Evolutionary conservation across 1,140 invertebrate species (phyloP).

Genomic region (Drosophila serrata): DNA sequence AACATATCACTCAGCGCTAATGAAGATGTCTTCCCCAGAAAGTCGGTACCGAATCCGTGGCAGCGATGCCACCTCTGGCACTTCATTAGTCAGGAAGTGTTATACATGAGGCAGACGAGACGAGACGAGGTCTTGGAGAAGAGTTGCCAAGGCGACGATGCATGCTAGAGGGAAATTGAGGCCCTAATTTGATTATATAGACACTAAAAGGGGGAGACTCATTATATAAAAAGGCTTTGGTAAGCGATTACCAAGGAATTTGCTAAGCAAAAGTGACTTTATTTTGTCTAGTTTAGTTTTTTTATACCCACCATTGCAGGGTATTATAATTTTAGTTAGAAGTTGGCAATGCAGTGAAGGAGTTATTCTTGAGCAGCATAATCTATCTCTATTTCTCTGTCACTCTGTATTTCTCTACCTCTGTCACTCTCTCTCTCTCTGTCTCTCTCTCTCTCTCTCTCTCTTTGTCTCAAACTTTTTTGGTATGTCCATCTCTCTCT

Average conservation of each 20-base stretch:
- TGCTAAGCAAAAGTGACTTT: constrained; percentile 4
- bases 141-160: background rate
- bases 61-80: constrained; percentile 45
- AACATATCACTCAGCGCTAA: constrained; percentile 68
- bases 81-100: constrained; percentile 79
- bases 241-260: constrained; percentile 14
- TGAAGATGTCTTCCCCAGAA: constrained; percentile 67
- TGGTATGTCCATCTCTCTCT: too few relatives aligned
- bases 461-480: too few relatives aligned
- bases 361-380: too few relatives aligned
- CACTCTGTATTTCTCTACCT: too few relatives aligned
- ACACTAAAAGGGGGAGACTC: constrained; percentile 17
- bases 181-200: constrained; percentile 51
- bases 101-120: constrained; percentile 54
- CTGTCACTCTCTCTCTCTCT: too few relatives aligned
- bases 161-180: constrained; percentile 47
- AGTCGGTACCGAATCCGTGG: constrained; percentile 36
- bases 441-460: too few relatives aligned
- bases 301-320: too few relatives aligned
- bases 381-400: too few relatives aligned
- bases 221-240: constrained; percentile 26
- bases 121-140: constrained; percentile 1
- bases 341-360: too few relatives aligned
- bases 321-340: too few relatives aligned
- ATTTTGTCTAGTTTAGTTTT: background rate